Evolutionary conservation across 2,113 vertebrate species (phyloP).

Genomic region (Paratilapia polleni): DNA sequence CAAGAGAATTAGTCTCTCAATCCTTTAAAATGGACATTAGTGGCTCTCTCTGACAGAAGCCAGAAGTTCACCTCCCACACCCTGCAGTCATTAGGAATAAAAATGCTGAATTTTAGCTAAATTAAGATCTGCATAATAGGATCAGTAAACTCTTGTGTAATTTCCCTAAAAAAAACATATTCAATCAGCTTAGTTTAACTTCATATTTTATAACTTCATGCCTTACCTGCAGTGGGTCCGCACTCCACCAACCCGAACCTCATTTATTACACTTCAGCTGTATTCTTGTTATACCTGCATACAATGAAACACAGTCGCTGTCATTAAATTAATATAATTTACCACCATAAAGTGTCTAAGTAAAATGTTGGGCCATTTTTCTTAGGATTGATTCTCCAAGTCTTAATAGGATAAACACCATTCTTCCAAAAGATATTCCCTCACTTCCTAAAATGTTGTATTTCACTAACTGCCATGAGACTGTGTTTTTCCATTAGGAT

Average conservation of each 20-base stretch:
- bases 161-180: neutral
- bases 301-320: neutral
- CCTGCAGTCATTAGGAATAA: neutral
- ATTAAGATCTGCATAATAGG: neutral
- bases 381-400: neutral
- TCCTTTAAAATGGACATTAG: neutral
- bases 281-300: neutral
- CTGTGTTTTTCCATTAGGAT: neutral
- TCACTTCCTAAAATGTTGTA: neutral
- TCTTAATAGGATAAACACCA: neutral
- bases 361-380: neutral
- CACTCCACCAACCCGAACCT: neutral
- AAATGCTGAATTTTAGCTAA: neutral
- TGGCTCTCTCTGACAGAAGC: neutral
- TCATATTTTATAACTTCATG: no score
- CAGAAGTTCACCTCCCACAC: neutral
- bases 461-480: neutral
- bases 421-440: neutral
- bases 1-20: neutral
- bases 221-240: neutral
- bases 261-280: neutral
- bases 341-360: neutral
- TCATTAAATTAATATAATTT: neutral
- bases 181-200: neutral
- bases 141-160: neutral